Conservation (phyloP, 2,888 invertebrate genomes). For the Tuta absoluta region DNA sequence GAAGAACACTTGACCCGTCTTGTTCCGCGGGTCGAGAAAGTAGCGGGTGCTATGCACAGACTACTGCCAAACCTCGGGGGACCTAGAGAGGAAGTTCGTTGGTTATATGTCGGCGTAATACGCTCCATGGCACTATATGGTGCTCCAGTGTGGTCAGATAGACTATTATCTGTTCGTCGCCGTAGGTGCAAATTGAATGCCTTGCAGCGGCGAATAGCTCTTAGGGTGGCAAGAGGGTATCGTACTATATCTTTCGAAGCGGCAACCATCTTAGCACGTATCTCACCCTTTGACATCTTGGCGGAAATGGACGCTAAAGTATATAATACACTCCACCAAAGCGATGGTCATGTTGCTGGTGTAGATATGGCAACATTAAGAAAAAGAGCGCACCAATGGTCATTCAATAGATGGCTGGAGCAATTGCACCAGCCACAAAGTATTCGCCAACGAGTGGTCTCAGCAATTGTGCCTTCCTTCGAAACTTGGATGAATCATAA, state of each 20-base stretch:
- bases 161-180: not conserved
- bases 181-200: not conserved
- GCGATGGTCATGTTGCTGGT: not conserved
- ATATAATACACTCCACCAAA: not conserved
- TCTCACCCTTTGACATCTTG: constrained; percentile 32
- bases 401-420: not conserved
- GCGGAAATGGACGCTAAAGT: constrained; percentile 31
- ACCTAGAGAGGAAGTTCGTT: not conserved
- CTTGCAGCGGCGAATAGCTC: constrained; percentile 2
- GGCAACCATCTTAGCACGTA: constrained; percentile 29
- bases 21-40: not conserved
- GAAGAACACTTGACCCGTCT: not conserved
- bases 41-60: too few species aligned
- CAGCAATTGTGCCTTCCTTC: not conserved
- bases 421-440: not conserved
- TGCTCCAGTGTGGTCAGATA: constrained; percentile 20
- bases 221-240: constrained; percentile 26
- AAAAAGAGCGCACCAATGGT: constrained; percentile 13
- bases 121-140: constrained; percentile 23
- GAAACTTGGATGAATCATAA: not conserved
- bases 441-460: not conserved
- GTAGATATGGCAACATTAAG: not conserved
- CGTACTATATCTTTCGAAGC: constrained; percentile 29
- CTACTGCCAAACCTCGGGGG: too few species aligned
- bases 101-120: constrained; percentile 25